phyloP scores from a whole-genome alignment of 1,140 invertebrate species.

The Megalopta genalis region DNA sequence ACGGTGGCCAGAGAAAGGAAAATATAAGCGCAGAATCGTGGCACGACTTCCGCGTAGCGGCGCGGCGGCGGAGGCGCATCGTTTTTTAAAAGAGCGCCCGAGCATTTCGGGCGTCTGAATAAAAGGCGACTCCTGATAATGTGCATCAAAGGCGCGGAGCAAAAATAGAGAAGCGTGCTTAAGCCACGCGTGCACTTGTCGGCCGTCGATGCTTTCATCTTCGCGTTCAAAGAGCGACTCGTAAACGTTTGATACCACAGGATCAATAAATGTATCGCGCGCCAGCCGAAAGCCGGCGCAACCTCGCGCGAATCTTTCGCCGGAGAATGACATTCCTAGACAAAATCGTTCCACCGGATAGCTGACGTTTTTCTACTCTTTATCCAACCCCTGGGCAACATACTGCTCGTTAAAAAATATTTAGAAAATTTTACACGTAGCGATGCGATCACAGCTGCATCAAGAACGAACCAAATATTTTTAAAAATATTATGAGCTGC shows the following conservation, averaged over 20 bases:
- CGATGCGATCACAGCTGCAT: no score
- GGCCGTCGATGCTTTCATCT: slow-evolving; percentile 70
- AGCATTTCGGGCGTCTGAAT: slow-evolving; percentile 62
- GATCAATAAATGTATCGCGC: slow-evolving; percentile 65
- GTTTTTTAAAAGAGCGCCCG: slow-evolving; percentile 44
- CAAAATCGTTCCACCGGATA: background rate
- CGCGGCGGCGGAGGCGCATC: background rate
- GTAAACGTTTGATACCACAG: slow-evolving; percentile 67
- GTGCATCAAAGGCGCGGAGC: slow-evolving; percentile 69
- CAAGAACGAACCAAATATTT: no score
- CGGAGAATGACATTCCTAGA: slow-evolving; percentile 44
- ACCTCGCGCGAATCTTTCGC: slow-evolving; percentile 35
- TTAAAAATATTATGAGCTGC: no score
- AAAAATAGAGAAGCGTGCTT: slow-evolving; percentile 71
- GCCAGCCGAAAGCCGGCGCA: slow-evolving; percentile 47
- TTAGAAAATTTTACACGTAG: no score
- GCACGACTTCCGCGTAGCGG: slow-evolving; percentile 19
- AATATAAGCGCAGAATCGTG: slow-evolving; percentile 24
- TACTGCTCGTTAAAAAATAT: no score
- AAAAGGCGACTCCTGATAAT: slow-evolving; percentile 69
- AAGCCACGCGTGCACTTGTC: slow-evolving; percentile 65
- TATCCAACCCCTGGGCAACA: background rate
- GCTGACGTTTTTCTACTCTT: background rate
- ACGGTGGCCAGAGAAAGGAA: slow-evolving; percentile 18
- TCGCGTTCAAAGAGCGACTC: slow-evolving; percentile 69